Conservation (phyloP, 2,888 invertebrate genomes). For the Chymomyza caudatula region DNA sequence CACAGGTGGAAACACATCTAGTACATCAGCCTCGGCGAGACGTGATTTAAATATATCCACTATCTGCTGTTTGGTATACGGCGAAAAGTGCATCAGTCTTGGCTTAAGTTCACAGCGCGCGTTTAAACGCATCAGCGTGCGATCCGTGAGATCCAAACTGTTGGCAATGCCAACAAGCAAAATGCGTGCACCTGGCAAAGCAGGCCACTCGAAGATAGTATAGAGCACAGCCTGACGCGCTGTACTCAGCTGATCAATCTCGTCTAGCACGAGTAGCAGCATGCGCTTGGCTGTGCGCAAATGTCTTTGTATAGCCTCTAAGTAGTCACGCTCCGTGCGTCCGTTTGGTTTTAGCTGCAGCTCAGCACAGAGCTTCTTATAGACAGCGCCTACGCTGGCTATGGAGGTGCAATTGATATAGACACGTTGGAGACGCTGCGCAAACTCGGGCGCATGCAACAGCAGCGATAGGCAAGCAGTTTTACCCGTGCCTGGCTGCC, state of each 20-base stretch:
- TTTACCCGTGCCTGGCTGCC: constrained; percentile 97
- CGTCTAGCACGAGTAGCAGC: constrained; percentile 92
- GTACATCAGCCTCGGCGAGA: constrained; percentile 84
- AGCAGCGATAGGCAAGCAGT: constrained; percentile 91
- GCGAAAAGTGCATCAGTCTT: constrained; percentile 90
- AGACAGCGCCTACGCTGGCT: constrained; percentile 89
- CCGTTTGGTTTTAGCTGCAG: constrained; percentile 81
- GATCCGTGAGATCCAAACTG: constrained; percentile 95
- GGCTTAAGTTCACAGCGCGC: constrained; percentile 86
- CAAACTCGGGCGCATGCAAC: constrained; percentile 81
- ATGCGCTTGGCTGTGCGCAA: constrained; percentile 82
- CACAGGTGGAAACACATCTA: constrained; percentile 86
- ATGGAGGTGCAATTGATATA: constrained; percentile 92
- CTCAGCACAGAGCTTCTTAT: constrained; percentile 86
- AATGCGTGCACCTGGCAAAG: constrained; percentile 83
- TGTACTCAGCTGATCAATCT: constrained; percentile 95
- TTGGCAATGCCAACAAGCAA: constrained; percentile 96
- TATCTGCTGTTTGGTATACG: constrained; percentile 94
- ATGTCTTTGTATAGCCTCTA: constrained; percentile 84
- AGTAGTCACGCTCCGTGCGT: constrained; percentile 83
- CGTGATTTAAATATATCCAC: constrained; percentile 89
- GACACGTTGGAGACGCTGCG: constrained; percentile 80
- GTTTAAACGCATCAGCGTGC: constrained; percentile 91
- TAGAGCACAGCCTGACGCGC: constrained; percentile 90
- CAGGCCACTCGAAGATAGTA: constrained; percentile 96